phyloP scores from a whole-genome alignment of 2,888 invertebrate species.

The Zeuzera pyrina region DNA sequence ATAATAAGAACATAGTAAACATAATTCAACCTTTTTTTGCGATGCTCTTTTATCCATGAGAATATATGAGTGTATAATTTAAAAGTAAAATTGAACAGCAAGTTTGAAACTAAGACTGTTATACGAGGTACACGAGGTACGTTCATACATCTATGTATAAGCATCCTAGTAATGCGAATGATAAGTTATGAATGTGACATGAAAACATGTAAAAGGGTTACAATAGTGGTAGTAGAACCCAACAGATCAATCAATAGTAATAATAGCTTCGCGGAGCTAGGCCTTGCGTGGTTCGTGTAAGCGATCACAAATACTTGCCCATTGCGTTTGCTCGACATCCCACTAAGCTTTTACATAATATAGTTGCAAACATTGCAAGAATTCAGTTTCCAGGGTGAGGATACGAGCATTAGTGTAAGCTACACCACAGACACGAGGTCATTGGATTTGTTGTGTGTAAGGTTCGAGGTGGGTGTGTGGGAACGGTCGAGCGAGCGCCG shows the following conservation, averaged over 20 bases:
- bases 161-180: not conserved
- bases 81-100: no score
- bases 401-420: conserved; percentile 16
- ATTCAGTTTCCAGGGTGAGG: conserved; percentile 14
- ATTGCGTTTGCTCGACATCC: conserved; percentile 54
- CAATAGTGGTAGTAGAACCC: conserved; percentile 51
- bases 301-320: conserved; percentile 67
- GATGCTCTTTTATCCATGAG: no score
- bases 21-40: no score
- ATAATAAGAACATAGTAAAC: no score
- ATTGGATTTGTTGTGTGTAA: conserved; percentile 6
- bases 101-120: no score
- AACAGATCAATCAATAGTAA: conserved; percentile 48
- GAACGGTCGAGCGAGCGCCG: conserved; percentile 55
- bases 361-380: conserved; percentile 9
- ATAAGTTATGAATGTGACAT: no score
- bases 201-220: conserved; percentile 55
- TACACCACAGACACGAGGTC: conserved; percentile 20
- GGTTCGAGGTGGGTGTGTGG: conserved; percentile 10
- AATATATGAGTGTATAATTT: no score
- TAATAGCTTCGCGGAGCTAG: conserved; percentile 63
- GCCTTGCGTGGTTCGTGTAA: conserved; percentile 71
- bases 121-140: no score
- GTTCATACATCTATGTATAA: not conserved
- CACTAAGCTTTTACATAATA: conserved; percentile 11